Evolutionary conservation across 2,888 invertebrate genomes (phyloP), one percentile per base, ranked within the genome.

Genomic region (Beris morrisii): DNA sequence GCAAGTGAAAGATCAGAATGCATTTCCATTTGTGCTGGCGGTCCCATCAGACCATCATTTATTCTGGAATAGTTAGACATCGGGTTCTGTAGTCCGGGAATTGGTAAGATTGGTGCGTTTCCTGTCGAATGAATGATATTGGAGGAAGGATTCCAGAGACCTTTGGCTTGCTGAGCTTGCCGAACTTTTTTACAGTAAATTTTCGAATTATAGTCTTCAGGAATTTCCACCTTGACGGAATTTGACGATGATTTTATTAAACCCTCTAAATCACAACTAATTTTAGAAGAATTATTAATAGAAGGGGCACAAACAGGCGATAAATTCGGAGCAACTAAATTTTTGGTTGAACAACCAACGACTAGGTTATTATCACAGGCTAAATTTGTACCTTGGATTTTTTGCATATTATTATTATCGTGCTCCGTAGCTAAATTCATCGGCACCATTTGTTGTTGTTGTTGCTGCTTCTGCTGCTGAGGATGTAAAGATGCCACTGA

Each of bases 171-270:
- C 65, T 81, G 81, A 6, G 81, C 81, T 68, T 80, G 79, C 2
- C 78, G 73, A 6, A 81, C 81, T 68, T 81, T 81, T 55, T 81
- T 81, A 70, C 81, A 81, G 63, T 78, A 76, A 67, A 81, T 76
- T 66, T 79, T 79, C 45, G 77, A 75, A 64, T 78, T 76, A 69
- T 79, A 79, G 63, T 79, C 79, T 54, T 78, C 77, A 4, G 72
- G 64, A 30, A 75, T 73, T 67, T 79, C 80, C 66, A 80, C 77
- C 67, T 79, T 79, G 13, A 79, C 75, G 3, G 74, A 69, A 15
- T 73, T 61, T 30, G 68, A 52, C 43, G 70, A 43, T 22, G 50
- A 61, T 31, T 50, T 66, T 54, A 66, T 56, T 45, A 55, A 13
- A 53, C 54, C 58, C 45, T 50, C 58, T 43, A 38, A 43, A 69